Evolutionary conservation across 2,888 invertebrate species (phyloP).

Genomic region (Nemotelus pantherinus): DNA sequence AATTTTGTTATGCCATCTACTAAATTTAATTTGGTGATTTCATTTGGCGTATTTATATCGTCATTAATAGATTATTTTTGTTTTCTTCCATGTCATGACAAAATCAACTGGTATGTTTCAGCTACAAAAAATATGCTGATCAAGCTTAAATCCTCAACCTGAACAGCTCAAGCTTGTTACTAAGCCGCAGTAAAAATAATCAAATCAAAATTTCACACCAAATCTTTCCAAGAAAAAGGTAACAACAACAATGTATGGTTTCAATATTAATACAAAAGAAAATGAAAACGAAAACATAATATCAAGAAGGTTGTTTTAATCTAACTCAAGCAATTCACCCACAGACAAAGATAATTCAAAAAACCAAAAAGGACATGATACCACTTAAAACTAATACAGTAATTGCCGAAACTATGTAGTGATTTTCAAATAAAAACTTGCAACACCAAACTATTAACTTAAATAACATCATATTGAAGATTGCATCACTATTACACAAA

Average conservation of each 20-base stretch:
- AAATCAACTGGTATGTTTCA: no score
- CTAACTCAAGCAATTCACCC: neutral
- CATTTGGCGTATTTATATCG: no score
- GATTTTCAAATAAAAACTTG: constrained; percentile 9
- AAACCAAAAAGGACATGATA: neutral
- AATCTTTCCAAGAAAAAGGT: constrained; percentile 23
- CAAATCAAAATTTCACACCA: neutral
- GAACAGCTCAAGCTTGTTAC: no score
- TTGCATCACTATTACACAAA: no score
- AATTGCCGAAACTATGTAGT: neutral
- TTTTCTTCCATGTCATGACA: no score
- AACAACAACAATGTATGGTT: constrained; percentile 23
- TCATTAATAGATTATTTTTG: no score
- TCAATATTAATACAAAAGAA: constrained; percentile 28
- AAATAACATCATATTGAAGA: neutral
- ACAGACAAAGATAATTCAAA: neutral
- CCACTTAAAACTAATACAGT: no score
- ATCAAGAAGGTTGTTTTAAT: constrained; percentile 38
- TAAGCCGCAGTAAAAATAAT: neutral
- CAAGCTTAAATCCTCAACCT: no score
- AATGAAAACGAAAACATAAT: neutral
- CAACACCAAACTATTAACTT: constrained; percentile 16
- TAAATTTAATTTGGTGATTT: no score
- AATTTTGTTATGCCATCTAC: no score
- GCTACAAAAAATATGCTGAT: no score